Base-by-base conservation (phyloP, 2,888 invertebrate genomes). In the Orchesellides sinensis region DNA sequence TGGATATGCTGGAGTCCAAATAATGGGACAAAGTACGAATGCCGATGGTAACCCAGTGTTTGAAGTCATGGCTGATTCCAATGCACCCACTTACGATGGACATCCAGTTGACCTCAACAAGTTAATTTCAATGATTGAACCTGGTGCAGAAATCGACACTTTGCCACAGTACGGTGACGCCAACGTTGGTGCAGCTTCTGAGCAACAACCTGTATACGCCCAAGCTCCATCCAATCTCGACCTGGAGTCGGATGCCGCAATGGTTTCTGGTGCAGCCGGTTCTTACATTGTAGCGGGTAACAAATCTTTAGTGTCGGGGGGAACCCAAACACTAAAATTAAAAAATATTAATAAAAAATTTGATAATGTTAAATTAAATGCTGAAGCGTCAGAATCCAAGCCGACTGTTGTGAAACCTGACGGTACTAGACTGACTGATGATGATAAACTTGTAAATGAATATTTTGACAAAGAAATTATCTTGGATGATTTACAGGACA, bases 91-190 rank as follows among this genome's bases (percentile, higher is more conserved):
- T 3, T 88, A 74, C 68, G 81, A 85, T 45, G 87, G 88, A 14
- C 88, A 88, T 72, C 88, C 88, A 14, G 86, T 88, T 27, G 88
- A 86, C 40, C 75, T 87, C 17, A 87, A 81, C 82, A 84, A 85
- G 56, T 70, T 87, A 10, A 86, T 87, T n/a, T 80, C 86, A 3
- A 87, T 87, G 87, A 87, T 87, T 70, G 87, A 87, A 72, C 87
- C 87, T 2, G 87, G 86, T 17, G 79, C 79, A 70, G 61, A 70
- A 54, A 79, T 79, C 21, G 79, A 79, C 79, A 70, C 79, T 0
- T 49, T 79, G 63, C 70, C 70, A 19, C 54, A 54, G 23, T 79
- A 65, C 65, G 29, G 63, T 25, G 78, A 69, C 19, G 5, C 78
- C 10, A 61, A 59, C 2, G 27, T 21, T 21, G 79, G 63, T 12